phyloP scores from a whole-genome alignment of 2,797 vertebrate genomes.

The Myripristis jacobus region DNA sequence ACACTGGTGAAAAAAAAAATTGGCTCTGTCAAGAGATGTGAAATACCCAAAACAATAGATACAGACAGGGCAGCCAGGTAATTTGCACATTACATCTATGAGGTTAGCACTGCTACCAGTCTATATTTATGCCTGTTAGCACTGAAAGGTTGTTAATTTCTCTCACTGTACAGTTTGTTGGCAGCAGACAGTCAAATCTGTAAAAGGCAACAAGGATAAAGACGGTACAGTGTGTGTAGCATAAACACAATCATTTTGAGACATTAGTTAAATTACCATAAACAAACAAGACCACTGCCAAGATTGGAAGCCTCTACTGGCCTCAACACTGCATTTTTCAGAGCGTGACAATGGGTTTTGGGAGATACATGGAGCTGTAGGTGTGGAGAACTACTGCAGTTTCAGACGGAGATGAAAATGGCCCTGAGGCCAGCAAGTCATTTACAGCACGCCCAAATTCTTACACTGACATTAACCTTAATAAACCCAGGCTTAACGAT shows the following conservation, averaged over 20 bases:
- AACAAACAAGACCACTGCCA: constrained; percentile 19
- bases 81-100: constrained; percentile 13
- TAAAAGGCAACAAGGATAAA: constrained; percentile 19
- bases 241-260: constrained; percentile 10
- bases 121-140: neutral
- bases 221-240: constrained; percentile 7
- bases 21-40: constrained; percentile 25
- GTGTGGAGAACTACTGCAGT: too few species aligned
- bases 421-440: too few species aligned
- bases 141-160: neutral
- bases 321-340: neutral
- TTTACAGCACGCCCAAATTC: too few species aligned
- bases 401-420: too few species aligned
- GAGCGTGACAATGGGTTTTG: neutral
- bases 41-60: constrained; percentile 62
- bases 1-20: constrained; percentile 63
- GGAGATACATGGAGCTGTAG: too few species aligned
- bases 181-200: constrained; percentile 16
- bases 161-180: neutral
- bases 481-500: too few species aligned
- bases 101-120: neutral
- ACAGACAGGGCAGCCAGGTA: constrained; percentile 68
- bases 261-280: neutral
- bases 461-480: too few species aligned
- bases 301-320: constrained; percentile 11